Percentiles rank a stretch among this genome's conserved stretches.
Evolutionary conservation across 2,113 vertebrate genomes (phyloP).

Genomic region (Lampris incognitus): DNA sequence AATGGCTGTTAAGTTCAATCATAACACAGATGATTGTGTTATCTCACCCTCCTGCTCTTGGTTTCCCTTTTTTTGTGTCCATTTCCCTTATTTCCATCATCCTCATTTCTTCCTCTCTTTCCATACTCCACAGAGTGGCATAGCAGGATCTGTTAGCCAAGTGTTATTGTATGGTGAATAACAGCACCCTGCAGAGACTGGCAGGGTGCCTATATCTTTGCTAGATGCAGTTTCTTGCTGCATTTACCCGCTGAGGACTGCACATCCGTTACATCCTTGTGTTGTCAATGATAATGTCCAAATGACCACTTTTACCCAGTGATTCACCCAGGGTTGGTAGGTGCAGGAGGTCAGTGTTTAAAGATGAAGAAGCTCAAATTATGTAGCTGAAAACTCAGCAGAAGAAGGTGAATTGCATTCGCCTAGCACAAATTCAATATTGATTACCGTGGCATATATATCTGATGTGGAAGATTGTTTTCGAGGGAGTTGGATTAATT

Average conservation of each 20-base stretch:
- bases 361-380: background rate
- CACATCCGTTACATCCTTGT: background rate
- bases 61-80: background rate
- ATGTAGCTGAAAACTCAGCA: background rate
- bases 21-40: background rate
- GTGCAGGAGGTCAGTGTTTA: no score
- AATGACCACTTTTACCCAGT: background rate
- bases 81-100: background rate
- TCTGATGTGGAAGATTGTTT: background rate
- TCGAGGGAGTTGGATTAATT: background rate
- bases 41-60: background rate
- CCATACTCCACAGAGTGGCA: background rate
- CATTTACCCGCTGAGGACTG: background rate
- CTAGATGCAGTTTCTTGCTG: background rate
- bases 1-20: no score
- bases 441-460: background rate
- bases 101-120: background rate
- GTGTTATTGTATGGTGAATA: background rate
- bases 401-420: background rate
- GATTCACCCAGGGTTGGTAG: background rate
- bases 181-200: background rate
- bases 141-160: background rate
- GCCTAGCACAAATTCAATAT: background rate
- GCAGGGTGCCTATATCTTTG: background rate
- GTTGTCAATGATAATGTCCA: background rate